Conservation (phyloP, 2,888 invertebrate genomes). For the Aphrophora alni region DNA sequence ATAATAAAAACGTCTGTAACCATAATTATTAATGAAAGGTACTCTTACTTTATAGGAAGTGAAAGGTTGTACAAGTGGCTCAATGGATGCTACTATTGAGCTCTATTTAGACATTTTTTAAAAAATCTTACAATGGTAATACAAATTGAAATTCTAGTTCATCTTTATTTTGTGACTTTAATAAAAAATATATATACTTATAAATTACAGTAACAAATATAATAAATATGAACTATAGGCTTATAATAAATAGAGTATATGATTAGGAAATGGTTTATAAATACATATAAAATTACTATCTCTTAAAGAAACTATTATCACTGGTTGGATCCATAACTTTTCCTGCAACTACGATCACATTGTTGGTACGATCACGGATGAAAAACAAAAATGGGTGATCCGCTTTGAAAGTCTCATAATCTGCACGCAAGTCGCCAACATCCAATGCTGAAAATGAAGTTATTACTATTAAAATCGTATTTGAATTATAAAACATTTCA, state of each 20-base stretch:
- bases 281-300: too few relatives aligned
- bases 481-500: too few relatives aligned
- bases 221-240: background rate
- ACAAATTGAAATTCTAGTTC: too few relatives aligned
- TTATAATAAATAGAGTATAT: background rate
- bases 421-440: conserved; percentile 42
- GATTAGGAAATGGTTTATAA: too few relatives aligned
- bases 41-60: too few relatives aligned
- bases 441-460: conserved; percentile 43
- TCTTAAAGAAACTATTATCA: background rate
- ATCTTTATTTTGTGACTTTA: too few relatives aligned
- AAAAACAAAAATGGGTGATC: conserved; percentile 53
- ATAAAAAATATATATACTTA: background rate
- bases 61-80: too few relatives aligned
- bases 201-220: background rate
- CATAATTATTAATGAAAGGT: too few relatives aligned
- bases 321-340: conserved; percentile 48
- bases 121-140: too few relatives aligned
- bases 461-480: conserved; percentile 9
- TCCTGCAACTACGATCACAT: conserved; percentile 50
- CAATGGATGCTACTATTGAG: too few relatives aligned
- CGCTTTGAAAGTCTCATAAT: conserved; percentile 48
- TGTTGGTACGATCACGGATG: conserved; percentile 48
- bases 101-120: too few relatives aligned
- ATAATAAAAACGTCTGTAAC: too few relatives aligned